Conservation (phyloP, 2,888 invertebrate genomes). For the Limnephilus lunatus region DNA sequence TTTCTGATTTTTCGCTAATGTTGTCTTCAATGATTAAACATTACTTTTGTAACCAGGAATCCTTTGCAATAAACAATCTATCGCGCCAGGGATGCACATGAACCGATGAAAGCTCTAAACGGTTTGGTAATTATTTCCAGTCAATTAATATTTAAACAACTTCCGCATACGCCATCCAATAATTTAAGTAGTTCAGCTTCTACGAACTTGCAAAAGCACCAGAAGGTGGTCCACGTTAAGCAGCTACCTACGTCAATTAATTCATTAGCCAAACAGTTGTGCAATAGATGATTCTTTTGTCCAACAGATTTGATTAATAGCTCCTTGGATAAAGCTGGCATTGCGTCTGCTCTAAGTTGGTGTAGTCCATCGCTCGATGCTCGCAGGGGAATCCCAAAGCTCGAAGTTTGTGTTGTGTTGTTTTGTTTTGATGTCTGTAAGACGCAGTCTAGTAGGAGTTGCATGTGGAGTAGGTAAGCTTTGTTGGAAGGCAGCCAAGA, state of each 20-base stretch:
- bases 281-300: not conserved
- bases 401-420: not conserved
- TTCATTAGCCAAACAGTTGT: not conserved
- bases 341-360: not conserved
- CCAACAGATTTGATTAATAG: not conserved
- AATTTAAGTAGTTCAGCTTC: not conserved
- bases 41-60: not conserved
- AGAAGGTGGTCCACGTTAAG: not conserved
- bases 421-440: not conserved
- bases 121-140: not conserved
- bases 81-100: not conserved
- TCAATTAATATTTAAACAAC: not conserved
- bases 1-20: not conserved
- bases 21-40: not conserved
- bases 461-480: not conserved
- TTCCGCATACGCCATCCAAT: not conserved
- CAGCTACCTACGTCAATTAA: not conserved
- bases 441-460: constrained; percentile 12
- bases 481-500: not conserved
- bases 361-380: not conserved
- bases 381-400: constrained; percentile 14
- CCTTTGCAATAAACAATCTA: not conserved
- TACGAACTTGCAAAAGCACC: not conserved
- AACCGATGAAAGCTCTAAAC: not conserved
- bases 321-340: not conserved